Percentiles rank a stretch among this genome's conserved stretches.
These are phyloP conservation scores for Plectrocnemia conspersa DNA, from an alignment of 1,140 invertebrate species.

Conservation along the genomic window DNA sequence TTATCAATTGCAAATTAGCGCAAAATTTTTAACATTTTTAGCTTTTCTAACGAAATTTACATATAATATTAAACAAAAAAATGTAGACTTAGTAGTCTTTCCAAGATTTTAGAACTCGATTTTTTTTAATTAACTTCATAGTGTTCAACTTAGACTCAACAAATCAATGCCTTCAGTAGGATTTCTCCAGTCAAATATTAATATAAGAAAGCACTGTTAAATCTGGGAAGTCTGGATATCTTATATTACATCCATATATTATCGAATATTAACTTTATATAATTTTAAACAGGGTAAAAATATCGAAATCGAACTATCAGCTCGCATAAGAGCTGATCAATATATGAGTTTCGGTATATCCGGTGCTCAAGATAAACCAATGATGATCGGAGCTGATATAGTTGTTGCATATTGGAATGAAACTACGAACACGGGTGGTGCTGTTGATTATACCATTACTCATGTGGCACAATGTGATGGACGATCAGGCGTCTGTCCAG, in stretches of 20 bases:
- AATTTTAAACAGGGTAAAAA: conserved; percentile 55
- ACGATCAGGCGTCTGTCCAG: conserved; percentile 78
- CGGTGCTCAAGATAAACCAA: conserved; percentile 62
- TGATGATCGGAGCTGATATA: conserved; percentile 78
- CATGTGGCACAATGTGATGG: conserved; percentile 79
- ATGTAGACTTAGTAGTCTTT: too few relatives aligned
- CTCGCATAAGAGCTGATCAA: conserved; percentile 72
- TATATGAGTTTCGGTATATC: conserved; percentile 86
- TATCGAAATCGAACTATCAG: conserved; percentile 71
- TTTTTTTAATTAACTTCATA: too few relatives aligned
- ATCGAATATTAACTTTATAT: background rate
- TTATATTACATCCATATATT: too few relatives aligned
- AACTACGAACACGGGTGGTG: conserved; percentile 59
- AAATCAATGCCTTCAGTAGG: too few relatives aligned
- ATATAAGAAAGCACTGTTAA: background rate
- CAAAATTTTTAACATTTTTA: too few relatives aligned
- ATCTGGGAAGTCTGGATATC: too few relatives aligned
- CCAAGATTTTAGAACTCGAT: too few relatives aligned
- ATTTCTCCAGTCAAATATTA: background rate
- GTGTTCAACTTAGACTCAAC: too few relatives aligned
- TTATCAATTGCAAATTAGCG: too few relatives aligned
- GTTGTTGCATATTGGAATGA: conserved; percentile 75
- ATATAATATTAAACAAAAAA: too few relatives aligned
- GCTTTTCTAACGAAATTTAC: too few relatives aligned
- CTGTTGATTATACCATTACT: conserved; percentile 81